Evolutionary conservation across 2,888 invertebrate genomes (phyloP).

Genomic region (Cotesia congregata): DNA sequence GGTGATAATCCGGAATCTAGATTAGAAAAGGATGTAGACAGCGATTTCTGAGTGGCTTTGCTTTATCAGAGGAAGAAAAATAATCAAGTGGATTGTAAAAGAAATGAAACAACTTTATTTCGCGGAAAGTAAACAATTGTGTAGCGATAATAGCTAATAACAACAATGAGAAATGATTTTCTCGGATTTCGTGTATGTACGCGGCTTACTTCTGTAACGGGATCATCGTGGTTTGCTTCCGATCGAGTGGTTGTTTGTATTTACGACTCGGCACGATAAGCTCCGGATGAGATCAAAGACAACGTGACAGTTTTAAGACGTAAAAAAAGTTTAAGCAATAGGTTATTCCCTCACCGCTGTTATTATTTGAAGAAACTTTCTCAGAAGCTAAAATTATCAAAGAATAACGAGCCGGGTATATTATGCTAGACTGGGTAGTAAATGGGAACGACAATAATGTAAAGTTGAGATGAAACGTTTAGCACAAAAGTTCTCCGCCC

Average conservation of each 20-base stretch:
- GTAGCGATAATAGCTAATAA: not conserved
- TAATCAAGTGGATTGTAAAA: not conserved
- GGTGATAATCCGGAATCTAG: not conserved
- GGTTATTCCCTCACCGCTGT: not conserved
- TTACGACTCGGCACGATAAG: constrained; percentile 25
- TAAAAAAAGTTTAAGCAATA: constrained; percentile 16
- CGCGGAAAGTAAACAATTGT: not conserved
- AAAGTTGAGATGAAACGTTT: not conserved
- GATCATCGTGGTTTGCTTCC: constrained; percentile 5
- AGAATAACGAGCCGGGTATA: not conserved
- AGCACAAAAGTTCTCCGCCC: constrained; percentile 20
- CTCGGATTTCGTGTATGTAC: not conserved
- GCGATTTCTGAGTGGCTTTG: not conserved
- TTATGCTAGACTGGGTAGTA: not conserved
- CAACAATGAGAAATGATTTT: not conserved
- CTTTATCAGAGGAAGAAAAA: not conserved
- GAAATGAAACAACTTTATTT: not conserved
- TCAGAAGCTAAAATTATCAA: not conserved
- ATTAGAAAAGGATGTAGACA: not conserved
- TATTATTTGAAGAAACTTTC: not conserved
- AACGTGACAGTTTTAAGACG: constrained; percentile 12
- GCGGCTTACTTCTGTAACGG: not conserved
- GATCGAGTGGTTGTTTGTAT: constrained; percentile 27
- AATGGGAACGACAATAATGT: not conserved
- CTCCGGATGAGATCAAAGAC: constrained; percentile 20